Evolutionary conservation across 2,888 invertebrate species (phyloP).

Genomic region (Ophion ellenae): DNA sequence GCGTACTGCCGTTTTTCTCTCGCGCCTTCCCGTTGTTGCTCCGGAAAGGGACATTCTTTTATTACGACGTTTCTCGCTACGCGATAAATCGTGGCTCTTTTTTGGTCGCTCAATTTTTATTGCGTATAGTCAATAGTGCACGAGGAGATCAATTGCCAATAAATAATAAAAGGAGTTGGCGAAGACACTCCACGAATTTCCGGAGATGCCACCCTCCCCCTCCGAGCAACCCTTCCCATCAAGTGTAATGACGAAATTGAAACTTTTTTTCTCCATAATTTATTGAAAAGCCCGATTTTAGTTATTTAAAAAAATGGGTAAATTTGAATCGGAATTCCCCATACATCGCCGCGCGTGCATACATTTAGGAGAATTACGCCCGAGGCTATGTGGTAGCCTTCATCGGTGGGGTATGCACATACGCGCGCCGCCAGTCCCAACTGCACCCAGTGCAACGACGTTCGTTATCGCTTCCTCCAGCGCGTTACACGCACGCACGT

Average conservation of each 20-base stretch:
- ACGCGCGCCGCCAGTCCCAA: constrained; percentile 61
- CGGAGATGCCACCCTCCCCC: not conserved
- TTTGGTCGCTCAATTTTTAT: not conserved
- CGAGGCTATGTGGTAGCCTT: constrained; percentile 24
- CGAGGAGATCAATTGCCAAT: not conserved
- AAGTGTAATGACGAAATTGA: not conserved
- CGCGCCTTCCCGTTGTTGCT: not conserved
- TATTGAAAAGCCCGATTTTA: not conserved
- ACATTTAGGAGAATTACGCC: constrained; percentile 15
- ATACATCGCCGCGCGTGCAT: not conserved
- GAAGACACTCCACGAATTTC: not conserved
- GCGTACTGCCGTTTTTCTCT: not conserved
- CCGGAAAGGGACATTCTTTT: not conserved
- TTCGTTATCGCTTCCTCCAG: constrained; percentile 75
- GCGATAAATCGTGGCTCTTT: not conserved
- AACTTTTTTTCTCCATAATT: not conserved
- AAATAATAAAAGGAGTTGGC: not conserved
- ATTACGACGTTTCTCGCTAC: not conserved
- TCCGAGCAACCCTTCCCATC: not conserved
- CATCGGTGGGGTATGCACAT: constrained; percentile 45
- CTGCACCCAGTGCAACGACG: constrained; percentile 67
- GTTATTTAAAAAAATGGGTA: not conserved
- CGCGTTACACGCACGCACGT: constrained; percentile 77
- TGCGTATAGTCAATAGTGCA: not conserved
- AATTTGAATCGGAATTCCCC: not conserved